These are phyloP conservation scores for Poecilobothrus nobilitatus DNA, from an alignment of 2,888 invertebrate genomes.

Conservation along the genomic window DNA sequence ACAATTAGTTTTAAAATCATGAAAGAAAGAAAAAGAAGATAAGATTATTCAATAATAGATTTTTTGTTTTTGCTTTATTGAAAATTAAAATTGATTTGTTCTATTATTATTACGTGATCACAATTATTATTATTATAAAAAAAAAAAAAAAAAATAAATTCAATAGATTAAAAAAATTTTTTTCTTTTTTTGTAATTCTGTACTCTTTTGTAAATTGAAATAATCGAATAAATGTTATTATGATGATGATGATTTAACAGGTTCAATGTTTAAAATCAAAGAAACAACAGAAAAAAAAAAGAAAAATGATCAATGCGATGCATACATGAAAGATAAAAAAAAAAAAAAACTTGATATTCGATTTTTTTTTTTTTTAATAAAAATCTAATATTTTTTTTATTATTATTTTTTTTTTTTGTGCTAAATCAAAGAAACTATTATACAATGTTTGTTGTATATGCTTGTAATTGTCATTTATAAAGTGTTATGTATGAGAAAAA, in stretches of 20 bases:
- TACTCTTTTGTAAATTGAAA: not conserved
- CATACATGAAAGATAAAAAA: not conserved
- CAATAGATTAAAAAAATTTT: not conserved
- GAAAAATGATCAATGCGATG: not conserved
- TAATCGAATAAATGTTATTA: not conserved
- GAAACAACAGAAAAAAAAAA: not conserved
- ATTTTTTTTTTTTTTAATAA: no score
- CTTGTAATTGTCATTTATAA: no score
- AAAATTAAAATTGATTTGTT: conserved; percentile 4
- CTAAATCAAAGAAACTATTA: no score
- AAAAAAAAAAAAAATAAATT: no score
- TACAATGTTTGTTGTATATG: no score
- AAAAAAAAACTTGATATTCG: no score
- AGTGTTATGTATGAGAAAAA: no score
- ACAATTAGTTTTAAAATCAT: no score
- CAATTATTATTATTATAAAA: not conserved
- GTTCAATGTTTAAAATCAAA: not conserved
- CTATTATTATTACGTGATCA: conserved; percentile 6
- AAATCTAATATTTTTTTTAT: no score
- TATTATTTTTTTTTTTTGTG: no score
- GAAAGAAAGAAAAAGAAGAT: no score
- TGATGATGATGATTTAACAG: not conserved
- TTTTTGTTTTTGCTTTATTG: not conserved
- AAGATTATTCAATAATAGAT: no score
- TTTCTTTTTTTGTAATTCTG: not conserved